These are phyloP conservation scores for Oppia nitens DNA, from an alignment of 1,140 invertebrate genomes.

Conservation along the genomic window DNA sequence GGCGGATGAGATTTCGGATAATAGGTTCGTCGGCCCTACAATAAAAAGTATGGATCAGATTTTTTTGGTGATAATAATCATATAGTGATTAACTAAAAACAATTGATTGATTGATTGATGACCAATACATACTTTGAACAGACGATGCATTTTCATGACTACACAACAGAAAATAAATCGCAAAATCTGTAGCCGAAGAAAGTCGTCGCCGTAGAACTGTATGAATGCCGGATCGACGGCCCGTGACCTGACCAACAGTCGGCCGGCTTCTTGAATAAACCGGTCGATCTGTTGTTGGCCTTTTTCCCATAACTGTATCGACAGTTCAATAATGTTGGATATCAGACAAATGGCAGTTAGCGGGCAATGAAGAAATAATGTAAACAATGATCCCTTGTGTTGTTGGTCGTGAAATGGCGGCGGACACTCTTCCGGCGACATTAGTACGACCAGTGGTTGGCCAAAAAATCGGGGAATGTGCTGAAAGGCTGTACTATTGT, in stretches of 20 bases:
- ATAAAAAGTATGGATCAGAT: neutral
- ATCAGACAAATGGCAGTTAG: constrained; percentile 81
- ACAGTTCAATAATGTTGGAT: constrained; percentile 68
- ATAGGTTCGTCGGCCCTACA: constrained; percentile 45
- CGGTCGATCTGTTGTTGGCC: constrained; percentile 71
- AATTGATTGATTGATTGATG: neutral
- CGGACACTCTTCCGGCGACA: constrained; percentile 81
- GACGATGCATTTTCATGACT: constrained; percentile 62
- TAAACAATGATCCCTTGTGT: constrained; percentile 81
- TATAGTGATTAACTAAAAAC: neutral
- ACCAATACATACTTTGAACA: constrained; percentile 37
- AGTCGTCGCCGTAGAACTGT: constrained; percentile 84
- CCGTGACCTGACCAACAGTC: constrained; percentile 58
- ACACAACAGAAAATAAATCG: constrained; percentile 86
- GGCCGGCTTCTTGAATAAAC: constrained; percentile 72
- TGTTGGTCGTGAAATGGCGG: constrained; percentile 67
- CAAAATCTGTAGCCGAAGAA: constrained; percentile 65
- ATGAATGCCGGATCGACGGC: constrained; percentile 60
- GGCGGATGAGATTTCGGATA: constrained; percentile 64
- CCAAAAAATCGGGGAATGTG: constrained; percentile 81
- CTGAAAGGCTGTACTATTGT: constrained; percentile 86
- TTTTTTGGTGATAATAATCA: neutral
- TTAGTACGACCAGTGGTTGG: constrained; percentile 79
- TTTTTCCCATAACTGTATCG: constrained; percentile 72
- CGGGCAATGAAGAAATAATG: constrained; percentile 82